Base-by-base conservation (phyloP, 1,140 invertebrate species). In the Ganaspis sp. region DNA sequence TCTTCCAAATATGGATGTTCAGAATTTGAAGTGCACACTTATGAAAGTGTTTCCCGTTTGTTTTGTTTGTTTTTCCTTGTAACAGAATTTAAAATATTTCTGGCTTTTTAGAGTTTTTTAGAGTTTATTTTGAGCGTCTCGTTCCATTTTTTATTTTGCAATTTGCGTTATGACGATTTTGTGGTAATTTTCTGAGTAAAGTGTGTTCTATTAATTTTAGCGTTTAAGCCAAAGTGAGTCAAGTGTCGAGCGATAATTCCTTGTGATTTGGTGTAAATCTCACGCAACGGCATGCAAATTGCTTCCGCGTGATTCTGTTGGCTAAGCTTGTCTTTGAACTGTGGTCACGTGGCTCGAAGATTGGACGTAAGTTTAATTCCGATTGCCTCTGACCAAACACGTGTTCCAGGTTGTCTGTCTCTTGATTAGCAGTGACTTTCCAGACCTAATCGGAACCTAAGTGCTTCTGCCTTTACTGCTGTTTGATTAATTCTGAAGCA, bases 231-330 rank as follows among this genome's bases (percentile, higher is more conserved):
- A 49, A 49, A 49, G 45, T 49, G 15, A 34, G 15, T n/a, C 15
- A 49, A 49, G 17, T n/a, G 45, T 17, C 45, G 15, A n/a, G 15
- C 17, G 45, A 49, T 49, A 49, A 49, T 49, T 49, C 15, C 80
- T 74, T 73, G 75, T 82, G 79, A 82, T 82, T 82, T 70, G 77
- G 77, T 75, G 73, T 75, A 75, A 77, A 77, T 79, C 81, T 77
- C 81, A 82, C 77, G 81, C 75, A 82, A 77, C 75, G 71, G 76
- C 75, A 82, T 82, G 81, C 72, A 82, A 82, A 82, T 82, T 72
- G 69, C 76, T 82, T 79, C 80, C 77, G 75, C 77, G 75, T 77
- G 77, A 82, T 77, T 77, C 71, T 71, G 77, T 79, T 79, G 76
- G 75, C 72, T 73, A 42, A 49, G 45, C 15, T 49, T n/a, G 15